A percentile compares a stretch with the other conserved stretches of the same genome.
These are phyloP conservation scores for Spilarctia lutea DNA, from an alignment of 2,888 invertebrate genomes.

Conservation along the genomic window DNA sequence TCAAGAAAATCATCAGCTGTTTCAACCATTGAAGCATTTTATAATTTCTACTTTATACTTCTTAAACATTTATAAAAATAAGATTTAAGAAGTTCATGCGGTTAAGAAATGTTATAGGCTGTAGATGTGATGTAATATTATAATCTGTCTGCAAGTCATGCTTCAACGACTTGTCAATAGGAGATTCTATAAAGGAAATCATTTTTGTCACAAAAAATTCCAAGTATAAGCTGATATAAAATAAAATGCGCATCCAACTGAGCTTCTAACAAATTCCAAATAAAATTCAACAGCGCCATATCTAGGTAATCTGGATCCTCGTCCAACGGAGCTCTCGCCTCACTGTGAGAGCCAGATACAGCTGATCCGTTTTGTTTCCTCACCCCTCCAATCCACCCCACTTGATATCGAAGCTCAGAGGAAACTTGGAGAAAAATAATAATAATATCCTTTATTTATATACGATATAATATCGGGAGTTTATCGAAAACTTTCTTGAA, in stretches of 20 bases:
- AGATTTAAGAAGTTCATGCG: too few relatives aligned
- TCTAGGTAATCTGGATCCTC: constrained; percentile 60
- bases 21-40: too few relatives aligned
- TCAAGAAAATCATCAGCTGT: too few relatives aligned
- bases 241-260: constrained; percentile 20
- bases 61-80: too few relatives aligned
- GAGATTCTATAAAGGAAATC: background rate
- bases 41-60: too few relatives aligned
- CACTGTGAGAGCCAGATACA: constrained; percentile 63
- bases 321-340: constrained; percentile 45
- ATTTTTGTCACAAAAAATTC: background rate
- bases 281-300: constrained; percentile 47
- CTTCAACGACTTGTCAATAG: background rate
- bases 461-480: constrained; percentile 46
- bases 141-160: background rate
- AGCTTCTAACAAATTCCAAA: constrained; percentile 45
- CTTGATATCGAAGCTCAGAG: constrained; percentile 36
- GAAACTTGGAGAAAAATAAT: constrained; percentile 37
- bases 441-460: constrained; percentile 55
- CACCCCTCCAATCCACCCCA: constrained; percentile 36
- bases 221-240: background rate
- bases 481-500: constrained; percentile 43
- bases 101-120: too few relatives aligned
- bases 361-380: constrained; percentile 77
- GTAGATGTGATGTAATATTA: background rate